Conservation (phyloP, 1,140 invertebrate genomes). For the Heliconius hewitsoni region DNA sequence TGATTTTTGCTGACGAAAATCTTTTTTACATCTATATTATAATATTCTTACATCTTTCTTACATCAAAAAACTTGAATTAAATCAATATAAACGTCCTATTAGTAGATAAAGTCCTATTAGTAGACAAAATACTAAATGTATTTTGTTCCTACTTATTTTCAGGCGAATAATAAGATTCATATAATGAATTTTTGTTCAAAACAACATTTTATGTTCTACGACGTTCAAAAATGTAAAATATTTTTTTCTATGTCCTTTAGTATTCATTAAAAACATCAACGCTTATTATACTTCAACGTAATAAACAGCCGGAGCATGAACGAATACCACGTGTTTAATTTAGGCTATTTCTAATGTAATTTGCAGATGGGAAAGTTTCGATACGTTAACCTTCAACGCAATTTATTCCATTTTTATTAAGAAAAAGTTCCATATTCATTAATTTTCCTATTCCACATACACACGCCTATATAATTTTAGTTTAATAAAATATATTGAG, state of each 20-base stretch:
- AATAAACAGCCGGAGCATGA: background rate
- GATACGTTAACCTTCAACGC: background rate
- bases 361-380: background rate
- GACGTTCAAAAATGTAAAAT: no score
- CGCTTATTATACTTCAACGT: background rate
- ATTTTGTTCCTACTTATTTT: no score
- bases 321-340: background rate
- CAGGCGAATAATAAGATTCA: no score
- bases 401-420: background rate
- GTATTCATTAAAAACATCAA: background rate
- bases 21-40: no score
- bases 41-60: no score
- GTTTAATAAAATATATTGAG: background rate
- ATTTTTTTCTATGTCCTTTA: background rate
- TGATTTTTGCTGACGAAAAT: background rate
- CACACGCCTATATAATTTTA: background rate
- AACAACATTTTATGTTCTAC: no score
- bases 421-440: background rate
- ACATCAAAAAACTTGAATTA: no score
- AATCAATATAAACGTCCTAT: no score
- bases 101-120: no score
- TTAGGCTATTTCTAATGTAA: conserved; percentile 4
- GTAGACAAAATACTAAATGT: no score
- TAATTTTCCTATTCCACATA: background rate
- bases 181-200: no score